These are phyloP conservation scores for Alcis repandata DNA, from an alignment of 2,888 invertebrate species.

Conservation along the genomic window DNA sequence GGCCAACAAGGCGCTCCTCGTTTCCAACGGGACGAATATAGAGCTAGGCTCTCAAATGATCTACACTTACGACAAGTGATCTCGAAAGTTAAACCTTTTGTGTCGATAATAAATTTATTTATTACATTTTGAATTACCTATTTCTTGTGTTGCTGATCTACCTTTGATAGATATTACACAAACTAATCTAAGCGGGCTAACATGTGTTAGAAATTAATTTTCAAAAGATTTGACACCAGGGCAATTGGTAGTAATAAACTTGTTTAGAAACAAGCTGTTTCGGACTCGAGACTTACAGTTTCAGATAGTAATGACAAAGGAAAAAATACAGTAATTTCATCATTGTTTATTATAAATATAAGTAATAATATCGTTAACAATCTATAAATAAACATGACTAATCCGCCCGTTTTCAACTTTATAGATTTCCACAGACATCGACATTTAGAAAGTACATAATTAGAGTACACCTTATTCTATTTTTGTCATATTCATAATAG, in stretches of 20 bases:
- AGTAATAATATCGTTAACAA: constrained; percentile 49
- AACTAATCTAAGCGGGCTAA: too few relatives aligned
- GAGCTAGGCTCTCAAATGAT: constrained; percentile 84
- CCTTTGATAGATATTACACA: not conserved
- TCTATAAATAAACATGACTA: constrained; percentile 46
- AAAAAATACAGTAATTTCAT: constrained; percentile 33
- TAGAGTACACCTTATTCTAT: constrained; percentile 18
- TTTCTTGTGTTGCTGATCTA: not conserved
- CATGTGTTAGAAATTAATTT: too few relatives aligned
- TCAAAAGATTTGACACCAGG: too few relatives aligned
- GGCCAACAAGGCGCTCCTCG: constrained; percentile 75
- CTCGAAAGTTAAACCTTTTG: constrained; percentile 42
- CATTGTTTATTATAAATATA: constrained; percentile 50
- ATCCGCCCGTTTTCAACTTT: constrained; percentile 42
- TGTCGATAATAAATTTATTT: constrained; percentile 49
- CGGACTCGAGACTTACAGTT: too few relatives aligned
- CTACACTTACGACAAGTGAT: constrained; percentile 82
- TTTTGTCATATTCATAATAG: constrained; percentile 18
- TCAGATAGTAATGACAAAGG: constrained; percentile 2
- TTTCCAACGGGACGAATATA: constrained; percentile 73
- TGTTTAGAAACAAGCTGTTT: too few relatives aligned
- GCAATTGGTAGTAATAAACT: too few relatives aligned
- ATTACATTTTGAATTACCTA: constrained; percentile 40
- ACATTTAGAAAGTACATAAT: constrained; percentile 21
- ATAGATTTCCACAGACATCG: constrained; percentile 36